Base-by-base conservation (phyloP, 2,888 invertebrate species). In the Amiota minor region DNA sequence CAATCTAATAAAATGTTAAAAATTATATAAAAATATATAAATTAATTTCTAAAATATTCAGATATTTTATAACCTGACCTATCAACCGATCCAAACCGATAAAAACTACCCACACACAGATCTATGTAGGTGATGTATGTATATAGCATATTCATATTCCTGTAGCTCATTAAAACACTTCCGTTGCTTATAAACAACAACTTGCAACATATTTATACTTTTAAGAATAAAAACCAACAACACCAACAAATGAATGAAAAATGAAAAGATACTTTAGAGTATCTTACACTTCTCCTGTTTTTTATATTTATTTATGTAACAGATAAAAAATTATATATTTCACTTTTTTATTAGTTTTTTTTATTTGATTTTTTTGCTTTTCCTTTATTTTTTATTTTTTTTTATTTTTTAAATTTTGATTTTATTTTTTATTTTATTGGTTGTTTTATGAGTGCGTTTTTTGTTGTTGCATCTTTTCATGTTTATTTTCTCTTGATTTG, bases 271-370 rank as follows among this genome's bases (percentile, higher is more conserved):
- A 62, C 35, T 12, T 45, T 35, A 9, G 23, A 9, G 14, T n/a
- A 59, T 59, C 45, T 12, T 9, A 6, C 6, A 6, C 35, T 2
- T 35, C 6, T 4, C 6, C 35, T 35, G 9, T 12, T 8, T 18
- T 65, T 68, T 9, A 23, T 9, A 23, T 50, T 68, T 68, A 68
- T 68, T 68, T 68, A 68, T 68, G 35, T 68, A 68, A 23, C 53
- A 50, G 67, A 53, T 68, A 68, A 68, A 68, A 65, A 68, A 68
- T 53, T 35, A 68, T 50, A 49, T 65, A 49, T 65, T 65, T 47
- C 12, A 10, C 11, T 53, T 53, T 64, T 65, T 46, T 47, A 18
- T 16, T 53, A 9, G 53, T 12, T 16, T 65, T 49, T 50, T 67
- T 67, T 67, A 8, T 64, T 8, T 12, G 4, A 16, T 16, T 56